Evolutionary conservation across 2,113 vertebrate genomes (phyloP), one percentile per base, ranked within the genome.

Genomic region (Dasyprocta punctata): DNA sequence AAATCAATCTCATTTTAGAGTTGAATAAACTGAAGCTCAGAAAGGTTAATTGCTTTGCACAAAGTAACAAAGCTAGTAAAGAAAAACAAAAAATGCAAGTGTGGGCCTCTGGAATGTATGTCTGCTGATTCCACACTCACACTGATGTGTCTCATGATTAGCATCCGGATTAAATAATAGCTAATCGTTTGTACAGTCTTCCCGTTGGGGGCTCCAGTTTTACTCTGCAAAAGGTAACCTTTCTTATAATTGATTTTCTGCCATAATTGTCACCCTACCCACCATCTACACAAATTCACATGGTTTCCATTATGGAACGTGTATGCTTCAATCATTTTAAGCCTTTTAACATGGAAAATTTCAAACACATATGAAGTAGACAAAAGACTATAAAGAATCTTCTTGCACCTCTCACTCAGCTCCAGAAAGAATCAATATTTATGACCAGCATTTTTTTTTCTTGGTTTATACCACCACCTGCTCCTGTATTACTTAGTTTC

Each of bases 1-100:
- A 89, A 96, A 93, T 94, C 96, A 93, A 97, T 95, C 94, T 96
- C 67, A 94, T 95, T 97, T 97, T 89, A 94, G 52, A 95, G 71
- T 73, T 86, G 73, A 97, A 90, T 94, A 95, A 96, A 93, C 63
- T 96, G 77, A 93, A 92, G 44, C 93, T 97, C 94, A 93, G 56
- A 84, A 97, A 92, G 94, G 83, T 96, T 97, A 95, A 97, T 97
- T 96, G 78, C 69, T 95, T 92, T 96, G 69, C 80, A 81, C 49
- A 90, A 95, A 92, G 41, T 92, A 95, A 90, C 82, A 95, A 93
- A 95, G 81, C 84, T 93, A 96, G 95, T 83, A 95, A 94, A 82
- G 58, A 92, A 75, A 81, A 96, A 89, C 38, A 94, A 73, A 78
- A 87, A 88, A 49, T 81, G 30, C 13, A 85, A 95, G 87, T 44